phyloP scores from a whole-genome alignment of 2,888 invertebrate species.

The Caenorhabditis sp. region DNA sequence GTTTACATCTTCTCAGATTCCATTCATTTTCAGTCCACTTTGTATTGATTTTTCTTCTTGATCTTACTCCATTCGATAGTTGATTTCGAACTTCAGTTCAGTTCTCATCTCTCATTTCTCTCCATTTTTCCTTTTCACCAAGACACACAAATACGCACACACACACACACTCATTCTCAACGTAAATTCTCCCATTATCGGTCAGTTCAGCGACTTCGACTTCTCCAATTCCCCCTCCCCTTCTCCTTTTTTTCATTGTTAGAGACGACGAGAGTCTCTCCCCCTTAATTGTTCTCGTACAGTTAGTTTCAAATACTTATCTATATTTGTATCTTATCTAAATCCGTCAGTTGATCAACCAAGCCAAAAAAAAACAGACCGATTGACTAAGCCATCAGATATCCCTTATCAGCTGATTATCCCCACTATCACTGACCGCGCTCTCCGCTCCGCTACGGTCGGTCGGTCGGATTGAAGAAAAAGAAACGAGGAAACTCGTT shows the following conservation, averaged over 20 bases:
- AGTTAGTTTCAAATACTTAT: no score
- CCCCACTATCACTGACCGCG: slow-evolving; percentile 36
- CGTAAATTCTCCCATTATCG: slow-evolving; percentile 58
- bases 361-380: slow-evolving; percentile 36
- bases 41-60: not conserved
- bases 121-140: slow-evolving; percentile 28
- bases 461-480: no score
- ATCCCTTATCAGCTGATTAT: slow-evolving; percentile 61
- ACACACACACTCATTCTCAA: slow-evolving; percentile 30
- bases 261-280: no score
- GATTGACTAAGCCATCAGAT: slow-evolving; percentile 56
- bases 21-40: not conserved
- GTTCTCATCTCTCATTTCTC: not conserved
- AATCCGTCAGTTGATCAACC: slow-evolving; percentile 26
- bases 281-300: no score
- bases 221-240: slow-evolving; percentile 23
- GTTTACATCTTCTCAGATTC: slow-evolving; percentile 28
- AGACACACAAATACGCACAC: slow-evolving; percentile 43
- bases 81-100: slow-evolving; percentile 38
- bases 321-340: no score
- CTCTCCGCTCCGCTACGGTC: slow-evolving; percentile 10
- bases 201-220: slow-evolving; percentile 29
- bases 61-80: no score
- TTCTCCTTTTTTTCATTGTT: no score
- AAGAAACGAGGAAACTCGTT: no score